Conservation (phyloP, 2,113 vertebrate species). For the Ptychochromis oligacanthus region DNA sequence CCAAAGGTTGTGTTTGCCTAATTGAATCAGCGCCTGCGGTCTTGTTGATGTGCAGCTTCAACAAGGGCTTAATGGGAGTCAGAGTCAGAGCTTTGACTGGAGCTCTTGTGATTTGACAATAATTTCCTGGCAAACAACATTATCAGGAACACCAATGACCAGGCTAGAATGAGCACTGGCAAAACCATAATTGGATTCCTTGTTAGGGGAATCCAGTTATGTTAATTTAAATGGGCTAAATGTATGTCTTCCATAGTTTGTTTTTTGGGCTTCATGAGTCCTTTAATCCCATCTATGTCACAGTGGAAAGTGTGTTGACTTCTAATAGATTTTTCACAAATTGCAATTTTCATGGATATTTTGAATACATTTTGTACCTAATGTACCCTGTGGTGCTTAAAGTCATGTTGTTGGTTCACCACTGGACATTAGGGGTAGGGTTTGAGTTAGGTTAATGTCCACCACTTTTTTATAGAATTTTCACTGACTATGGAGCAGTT, state of each 20-base stretch:
- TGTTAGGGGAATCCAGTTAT: too few species aligned
- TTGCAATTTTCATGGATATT: too few species aligned
- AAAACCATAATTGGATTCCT: constrained; percentile 46
- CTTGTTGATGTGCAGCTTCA: constrained; percentile 50
- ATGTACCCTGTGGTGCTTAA: too few species aligned
- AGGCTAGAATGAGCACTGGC: constrained; percentile 43
- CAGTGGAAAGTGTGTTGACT: not conserved
- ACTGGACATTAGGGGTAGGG: not conserved
- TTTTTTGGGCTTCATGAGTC: not conserved
- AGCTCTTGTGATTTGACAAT: not conserved
- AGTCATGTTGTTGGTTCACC: too few species aligned
- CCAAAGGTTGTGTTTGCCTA: constrained; percentile 41
- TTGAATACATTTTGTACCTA: too few species aligned
- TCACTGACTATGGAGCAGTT: not conserved
- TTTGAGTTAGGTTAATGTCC: not conserved
- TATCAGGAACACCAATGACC: constrained; percentile 34
- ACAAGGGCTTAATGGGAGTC: constrained; percentile 36
- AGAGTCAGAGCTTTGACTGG: constrained; percentile 28
- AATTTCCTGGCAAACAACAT: constrained; percentile 54
- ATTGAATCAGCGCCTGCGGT: constrained; percentile 52
- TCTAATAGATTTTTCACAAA: too few species aligned
- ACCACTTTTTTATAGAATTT: too few species aligned
- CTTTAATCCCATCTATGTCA: not conserved
- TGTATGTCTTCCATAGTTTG: constrained; percentile 4
- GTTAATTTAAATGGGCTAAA: constrained; percentile 44